These are phyloP conservation scores for Hippocampus guttulatus DNA, from an alignment of 2,113 vertebrate species.

Conservation along the genomic window DNA sequence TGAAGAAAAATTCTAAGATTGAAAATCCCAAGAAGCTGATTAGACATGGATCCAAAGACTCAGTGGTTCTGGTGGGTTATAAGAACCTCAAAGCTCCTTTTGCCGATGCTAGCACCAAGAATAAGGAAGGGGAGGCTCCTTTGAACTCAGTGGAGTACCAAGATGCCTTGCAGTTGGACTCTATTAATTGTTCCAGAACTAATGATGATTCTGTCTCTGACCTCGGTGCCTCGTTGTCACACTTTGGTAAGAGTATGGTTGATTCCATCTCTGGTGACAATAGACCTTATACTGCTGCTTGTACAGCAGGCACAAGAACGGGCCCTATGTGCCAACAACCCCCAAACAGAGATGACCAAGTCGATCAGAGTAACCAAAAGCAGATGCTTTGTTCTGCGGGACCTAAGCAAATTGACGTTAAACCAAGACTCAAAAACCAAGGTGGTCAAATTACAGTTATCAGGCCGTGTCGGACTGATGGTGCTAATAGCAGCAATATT, in stretches of 20 bases:
- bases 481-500: constrained; percentile 34
- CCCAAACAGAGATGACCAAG: constrained; percentile 53
- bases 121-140: constrained; percentile 75
- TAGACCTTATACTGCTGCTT: constrained; percentile 59
- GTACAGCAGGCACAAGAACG: constrained; percentile 77
- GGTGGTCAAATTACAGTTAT: constrained; percentile 79
- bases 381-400: constrained; percentile 43
- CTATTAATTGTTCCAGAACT: constrained; percentile 71
- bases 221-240: constrained; percentile 62
- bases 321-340: constrained; percentile 56
- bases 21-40: constrained; percentile 91
- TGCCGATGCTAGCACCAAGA: constrained; percentile 73
- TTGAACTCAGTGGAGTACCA: constrained; percentile 70
- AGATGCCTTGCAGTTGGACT: constrained; percentile 48
- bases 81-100: constrained; percentile 86
- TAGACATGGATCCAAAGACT: constrained; percentile 92
- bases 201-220: constrained; percentile 67
- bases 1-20: constrained; percentile 89
- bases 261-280: constrained; percentile 65
- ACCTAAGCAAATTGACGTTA: constrained; percentile 62
- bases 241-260: constrained; percentile 63
- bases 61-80: constrained; percentile 92
- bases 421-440: constrained; percentile 74
- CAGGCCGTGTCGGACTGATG: constrained; percentile 67
- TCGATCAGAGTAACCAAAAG: constrained; percentile 51